Percentiles rank a stretch among this genome's conserved stretches.
phyloP scores from a whole-genome alignment of 2,888 invertebrate species.

The Agriotes lineatus region DNA sequence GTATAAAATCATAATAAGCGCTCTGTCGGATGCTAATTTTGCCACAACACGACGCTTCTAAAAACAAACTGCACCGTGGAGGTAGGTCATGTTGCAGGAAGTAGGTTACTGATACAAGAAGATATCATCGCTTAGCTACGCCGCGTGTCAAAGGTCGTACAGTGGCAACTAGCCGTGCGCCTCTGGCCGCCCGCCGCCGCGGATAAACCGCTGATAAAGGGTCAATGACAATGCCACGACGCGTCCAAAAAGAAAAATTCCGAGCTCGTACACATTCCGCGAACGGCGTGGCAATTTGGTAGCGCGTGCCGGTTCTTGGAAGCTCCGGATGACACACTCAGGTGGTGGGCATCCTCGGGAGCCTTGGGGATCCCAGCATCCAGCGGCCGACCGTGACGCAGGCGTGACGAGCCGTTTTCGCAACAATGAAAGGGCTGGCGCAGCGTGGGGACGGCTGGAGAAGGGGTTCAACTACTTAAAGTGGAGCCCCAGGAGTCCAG shows the following conservation, averaged over 20 bases:
- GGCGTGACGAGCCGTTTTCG: slow-evolving; percentile 70
- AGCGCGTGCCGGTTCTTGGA: slow-evolving; percentile 29
- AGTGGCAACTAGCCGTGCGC: no score
- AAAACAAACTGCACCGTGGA: no score
- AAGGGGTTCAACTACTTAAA: slow-evolving; percentile 65
- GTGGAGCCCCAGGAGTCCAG: slow-evolving; percentile 58
- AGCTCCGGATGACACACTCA: slow-evolving; percentile 49
- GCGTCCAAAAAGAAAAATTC: neutral
- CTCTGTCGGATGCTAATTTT: no score
- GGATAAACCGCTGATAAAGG: neutral
- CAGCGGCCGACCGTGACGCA: slow-evolving; percentile 68
- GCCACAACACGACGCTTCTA: no score
- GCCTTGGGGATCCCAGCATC: slow-evolving; percentile 64
- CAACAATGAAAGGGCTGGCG: slow-evolving; percentile 66
- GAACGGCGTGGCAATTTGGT: neutral
- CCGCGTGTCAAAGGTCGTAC: no score
- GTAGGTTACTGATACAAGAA: no score
- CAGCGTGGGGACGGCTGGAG: slow-evolving; percentile 65
- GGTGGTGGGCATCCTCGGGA: slow-evolving; percentile 52
- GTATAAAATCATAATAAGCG: no score
- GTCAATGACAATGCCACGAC: neutral
- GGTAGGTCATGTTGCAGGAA: no score
- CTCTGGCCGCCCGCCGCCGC: no score
- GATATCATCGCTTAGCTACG: no score
- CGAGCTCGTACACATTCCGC: neutral